Base-by-base conservation (phyloP, 2,888 invertebrate genomes). In the Aphrophora alni region DNA sequence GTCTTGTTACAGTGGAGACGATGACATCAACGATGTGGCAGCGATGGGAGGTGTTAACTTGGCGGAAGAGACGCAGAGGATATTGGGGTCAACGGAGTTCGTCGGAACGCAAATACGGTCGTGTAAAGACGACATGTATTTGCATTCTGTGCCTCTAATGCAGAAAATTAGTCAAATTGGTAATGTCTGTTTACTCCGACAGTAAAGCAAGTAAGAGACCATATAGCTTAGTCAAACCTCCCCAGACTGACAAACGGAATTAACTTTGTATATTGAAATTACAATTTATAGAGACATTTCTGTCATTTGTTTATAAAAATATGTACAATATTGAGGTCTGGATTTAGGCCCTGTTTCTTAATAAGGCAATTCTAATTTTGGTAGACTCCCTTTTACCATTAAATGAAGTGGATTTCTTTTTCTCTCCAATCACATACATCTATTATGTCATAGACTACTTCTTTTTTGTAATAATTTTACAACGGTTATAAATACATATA, bases 41-140 rank as follows among this genome's bases (percentile, higher is more conserved):
- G 98, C 98, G 12, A 98, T 99, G 98, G 98, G 98, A 83, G 98
- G 98, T 76, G 98, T 99, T 79, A 99, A 99, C 90, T 91, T 99
- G 86, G 95, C 96, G 0, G 98, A 99, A 89, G 98, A 99, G 89
- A 95, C 96, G 51, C 97, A 97, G 88, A 93, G 97, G 88, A 98
- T 98, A 87, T 91, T 98, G 82, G 97, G 97, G 17, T 94, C 96
- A 21, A 95, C 96, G 0, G 96, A 97, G 86, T 93, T 96, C 88
- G 95, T 97, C 84, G 96, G 97, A 28, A 95, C 96, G 0, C 96
- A 97, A 88, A 95, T 95, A 82, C 88, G 94, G 83, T 98, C 98
- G 0, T 97, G 97, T 89, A 97, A 97, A 89, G 98, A 98, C 87
- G 98, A 98, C 88, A 92, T 93, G 86, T 93, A 98, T 88, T 92